phyloP scores from a whole-genome alignment of 2,797 vertebrate species.

The Microtus californicus region DNA sequence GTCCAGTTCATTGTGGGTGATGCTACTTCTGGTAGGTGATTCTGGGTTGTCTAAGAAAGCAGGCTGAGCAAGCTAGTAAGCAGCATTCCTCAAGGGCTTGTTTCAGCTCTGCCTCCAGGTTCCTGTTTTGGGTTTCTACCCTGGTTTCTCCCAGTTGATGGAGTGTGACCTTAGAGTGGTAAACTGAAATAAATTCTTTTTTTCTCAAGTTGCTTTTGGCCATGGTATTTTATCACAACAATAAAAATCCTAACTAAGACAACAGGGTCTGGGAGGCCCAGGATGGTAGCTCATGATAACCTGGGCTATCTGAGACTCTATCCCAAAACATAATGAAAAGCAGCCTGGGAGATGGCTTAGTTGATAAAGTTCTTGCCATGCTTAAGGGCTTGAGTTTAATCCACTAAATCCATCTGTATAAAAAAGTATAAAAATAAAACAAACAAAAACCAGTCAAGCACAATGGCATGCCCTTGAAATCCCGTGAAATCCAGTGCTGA shows the following conservation, averaged over 20 bases:
- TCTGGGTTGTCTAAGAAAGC: neutral
- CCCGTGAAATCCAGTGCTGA: no score
- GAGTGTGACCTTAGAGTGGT: neutral
- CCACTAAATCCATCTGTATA: neutral
- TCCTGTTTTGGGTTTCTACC: neutral
- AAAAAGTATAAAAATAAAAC: neutral
- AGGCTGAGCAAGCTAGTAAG: neutral
- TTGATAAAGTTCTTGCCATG: neutral
- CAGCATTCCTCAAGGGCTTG: neutral
- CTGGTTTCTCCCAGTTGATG: neutral
- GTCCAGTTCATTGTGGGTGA: neutral
- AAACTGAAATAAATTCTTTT: neutral
- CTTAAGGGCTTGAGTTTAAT: neutral
- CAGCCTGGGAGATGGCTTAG: neutral
- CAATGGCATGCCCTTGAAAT: neutral
- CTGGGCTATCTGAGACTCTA: neutral
- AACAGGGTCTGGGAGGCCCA: neutral
- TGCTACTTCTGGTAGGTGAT: neutral
- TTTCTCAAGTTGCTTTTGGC: neutral
- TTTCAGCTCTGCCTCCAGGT: neutral
- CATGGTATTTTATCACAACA: neutral
- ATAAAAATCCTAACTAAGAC: neutral
- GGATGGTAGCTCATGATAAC: neutral
- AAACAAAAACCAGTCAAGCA: neutral
- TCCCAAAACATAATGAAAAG: neutral